A percentile compares a stretch with the other conserved stretches of the same genome.
These are phyloP conservation scores for Semnornis frantzii DNA, from an alignment of 2,113 vertebrate genomes.

Conservation along the genomic window DNA sequence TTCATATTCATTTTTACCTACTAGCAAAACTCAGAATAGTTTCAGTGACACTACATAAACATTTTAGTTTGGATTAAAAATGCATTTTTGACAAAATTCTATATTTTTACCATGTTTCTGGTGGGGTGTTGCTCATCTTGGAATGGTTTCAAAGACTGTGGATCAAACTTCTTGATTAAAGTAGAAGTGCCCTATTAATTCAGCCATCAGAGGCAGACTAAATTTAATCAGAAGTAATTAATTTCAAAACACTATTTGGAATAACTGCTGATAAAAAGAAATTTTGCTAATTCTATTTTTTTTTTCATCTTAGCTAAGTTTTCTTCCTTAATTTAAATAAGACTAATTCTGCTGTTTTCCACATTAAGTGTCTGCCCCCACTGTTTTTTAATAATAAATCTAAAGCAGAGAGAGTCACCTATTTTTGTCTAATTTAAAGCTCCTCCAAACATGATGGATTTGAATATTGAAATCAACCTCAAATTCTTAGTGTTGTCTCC, in stretches of 20 bases:
- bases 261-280: neutral
- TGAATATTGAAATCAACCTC: neutral
- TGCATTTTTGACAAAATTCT: neutral
- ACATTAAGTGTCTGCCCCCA: neutral
- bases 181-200: neutral
- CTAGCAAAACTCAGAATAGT: neutral
- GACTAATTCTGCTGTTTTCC: neutral
- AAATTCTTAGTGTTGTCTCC: neutral
- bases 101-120: rapidly evolving
- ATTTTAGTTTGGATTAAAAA: neutral
- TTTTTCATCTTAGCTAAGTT: neutral
- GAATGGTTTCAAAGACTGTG: neutral
- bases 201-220: neutral
- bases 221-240: neutral
- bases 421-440: neutral
- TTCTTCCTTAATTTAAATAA: neutral
- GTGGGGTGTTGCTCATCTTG: neutral
- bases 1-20: neutral
- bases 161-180: neutral
- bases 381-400: neutral
- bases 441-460: neutral
- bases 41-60: neutral
- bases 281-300: neutral
- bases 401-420: neutral
- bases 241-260: neutral